These are phyloP conservation scores for Seriola rivoliana DNA, from an alignment of 2,113 vertebrate genomes.

Conservation along the genomic window DNA sequence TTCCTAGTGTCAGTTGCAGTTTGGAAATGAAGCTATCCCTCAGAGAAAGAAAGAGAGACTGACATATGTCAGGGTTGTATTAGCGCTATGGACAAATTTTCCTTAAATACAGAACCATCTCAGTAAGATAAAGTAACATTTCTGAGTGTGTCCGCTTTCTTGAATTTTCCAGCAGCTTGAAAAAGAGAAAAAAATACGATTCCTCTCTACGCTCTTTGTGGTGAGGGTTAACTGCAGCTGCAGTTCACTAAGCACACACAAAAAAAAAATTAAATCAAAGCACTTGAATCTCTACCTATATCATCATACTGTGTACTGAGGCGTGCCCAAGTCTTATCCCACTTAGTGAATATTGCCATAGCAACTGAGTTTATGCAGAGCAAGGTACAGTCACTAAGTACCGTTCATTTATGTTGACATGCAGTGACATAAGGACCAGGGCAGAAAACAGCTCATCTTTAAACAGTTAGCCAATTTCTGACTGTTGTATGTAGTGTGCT, in stretches of 20 bases:
- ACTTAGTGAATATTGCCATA: background rate
- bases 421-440: background rate
- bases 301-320: background rate
- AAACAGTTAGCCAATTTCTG: constrained; percentile 22
- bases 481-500: background rate
- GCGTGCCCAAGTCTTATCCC: background rate
- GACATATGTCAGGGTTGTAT: background rate
- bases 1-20: background rate
- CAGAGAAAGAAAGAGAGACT: background rate
- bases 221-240: constrained; percentile 23
- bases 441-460: constrained; percentile 7
- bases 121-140: background rate
- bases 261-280: background rate
- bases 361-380: no score
- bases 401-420: constrained; percentile 28
- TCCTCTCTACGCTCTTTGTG: constrained; percentile 3
- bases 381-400: background rate
- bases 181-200: background rate
- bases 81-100: background rate
- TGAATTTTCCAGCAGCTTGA: background rate
- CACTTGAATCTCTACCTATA: constrained; percentile 3
- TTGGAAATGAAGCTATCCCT: no score
- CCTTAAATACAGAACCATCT: background rate
- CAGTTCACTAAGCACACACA: background rate
- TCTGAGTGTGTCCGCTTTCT: background rate